phyloP scores from a whole-genome alignment of 2,113 vertebrate genomes.

The Elgaria multicarinata region DNA sequence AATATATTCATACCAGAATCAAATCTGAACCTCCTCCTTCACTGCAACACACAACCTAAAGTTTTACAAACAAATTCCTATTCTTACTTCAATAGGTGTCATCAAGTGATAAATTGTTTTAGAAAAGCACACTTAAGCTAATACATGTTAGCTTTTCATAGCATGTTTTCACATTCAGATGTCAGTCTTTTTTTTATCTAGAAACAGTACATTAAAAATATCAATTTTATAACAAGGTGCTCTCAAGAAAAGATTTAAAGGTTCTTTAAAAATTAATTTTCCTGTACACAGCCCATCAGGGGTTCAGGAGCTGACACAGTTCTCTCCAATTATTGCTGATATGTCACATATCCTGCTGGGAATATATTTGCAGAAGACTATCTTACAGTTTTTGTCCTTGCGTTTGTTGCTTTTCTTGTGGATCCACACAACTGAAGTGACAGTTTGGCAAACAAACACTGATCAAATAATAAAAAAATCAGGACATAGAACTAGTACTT shows the following conservation, averaged over 20 bases:
- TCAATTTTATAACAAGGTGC: constrained; percentile 49
- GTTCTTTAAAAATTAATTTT: constrained; percentile 55
- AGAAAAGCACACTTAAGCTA: not conserved
- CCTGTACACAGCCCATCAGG: constrained; percentile 35
- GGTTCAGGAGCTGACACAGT: constrained; percentile 53
- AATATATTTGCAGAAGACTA: constrained; percentile 57
- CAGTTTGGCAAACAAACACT: not conserved
- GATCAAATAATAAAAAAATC: too few species aligned
- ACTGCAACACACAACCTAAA: constrained; percentile 9
- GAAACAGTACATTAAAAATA: constrained; percentile 10
- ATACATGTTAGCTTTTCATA: constrained; percentile 19
- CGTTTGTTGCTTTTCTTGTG: not conserved
- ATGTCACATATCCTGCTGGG: constrained; percentile 62
- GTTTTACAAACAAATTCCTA: constrained; percentile 28
- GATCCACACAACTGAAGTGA: not conserved
- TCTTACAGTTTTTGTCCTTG: constrained; percentile 14
- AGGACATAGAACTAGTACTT: too few species aligned
- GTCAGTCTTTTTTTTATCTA: not conserved
- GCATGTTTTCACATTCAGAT: constrained; percentile 32
- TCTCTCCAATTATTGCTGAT: constrained; percentile 74
- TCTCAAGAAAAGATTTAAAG: constrained; percentile 55
- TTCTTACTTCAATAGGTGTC: constrained; percentile 47
- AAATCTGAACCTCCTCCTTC: not conserved
- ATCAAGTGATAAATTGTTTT: constrained; percentile 8
- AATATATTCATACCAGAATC: constrained; percentile 13